phyloP scores from a whole-genome alignment of 2,888 invertebrate genomes.

The Nycteola revayana region DNA sequence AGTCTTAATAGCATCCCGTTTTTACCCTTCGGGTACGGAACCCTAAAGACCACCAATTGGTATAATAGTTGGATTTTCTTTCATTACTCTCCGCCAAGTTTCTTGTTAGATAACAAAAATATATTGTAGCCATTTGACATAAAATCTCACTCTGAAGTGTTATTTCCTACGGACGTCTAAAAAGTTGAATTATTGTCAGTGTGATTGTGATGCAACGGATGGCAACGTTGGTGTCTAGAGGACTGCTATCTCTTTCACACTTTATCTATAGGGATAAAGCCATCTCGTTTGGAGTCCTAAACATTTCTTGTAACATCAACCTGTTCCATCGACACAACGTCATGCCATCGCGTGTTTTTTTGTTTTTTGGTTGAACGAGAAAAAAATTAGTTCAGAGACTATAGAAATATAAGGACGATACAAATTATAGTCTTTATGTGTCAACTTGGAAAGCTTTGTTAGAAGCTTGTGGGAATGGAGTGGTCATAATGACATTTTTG shows the following conservation, averaged over 20 bases:
- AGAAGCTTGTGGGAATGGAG: constrained; percentile 40
- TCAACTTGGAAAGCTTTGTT: constrained; percentile 22
- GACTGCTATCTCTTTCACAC: background rate
- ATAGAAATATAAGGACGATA: constrained; percentile 19
- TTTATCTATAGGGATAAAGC: constrained; percentile 2
- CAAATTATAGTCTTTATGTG: constrained; percentile 17
- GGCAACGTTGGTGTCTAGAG: background rate
- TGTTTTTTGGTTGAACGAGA: too few relatives aligned
- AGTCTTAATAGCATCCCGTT: too few relatives aligned
- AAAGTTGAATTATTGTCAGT: constrained; percentile 27
- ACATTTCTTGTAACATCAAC: constrained; percentile 53
- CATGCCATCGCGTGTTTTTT: constrained; percentile 22
- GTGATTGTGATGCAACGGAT: constrained; percentile 22
- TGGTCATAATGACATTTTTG: constrained; percentile 44
- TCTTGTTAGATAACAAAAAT: too few relatives aligned
- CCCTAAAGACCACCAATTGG: too few relatives aligned
- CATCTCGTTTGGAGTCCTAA: constrained; percentile 39
- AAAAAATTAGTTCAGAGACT: constrained; percentile 14
- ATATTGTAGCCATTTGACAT: too few relatives aligned
- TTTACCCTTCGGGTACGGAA: too few relatives aligned
- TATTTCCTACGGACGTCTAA: constrained; percentile 13
- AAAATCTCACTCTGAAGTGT: constrained; percentile 10
- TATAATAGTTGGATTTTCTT: too few relatives aligned
- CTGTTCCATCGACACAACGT: constrained; percentile 29
- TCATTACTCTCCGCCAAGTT: too few relatives aligned